A percentile compares a stretch with the other conserved stretches of the same genome.
Conservation (phyloP, 1,140 invertebrate species). For the Drosophila nannoptera region DNA sequence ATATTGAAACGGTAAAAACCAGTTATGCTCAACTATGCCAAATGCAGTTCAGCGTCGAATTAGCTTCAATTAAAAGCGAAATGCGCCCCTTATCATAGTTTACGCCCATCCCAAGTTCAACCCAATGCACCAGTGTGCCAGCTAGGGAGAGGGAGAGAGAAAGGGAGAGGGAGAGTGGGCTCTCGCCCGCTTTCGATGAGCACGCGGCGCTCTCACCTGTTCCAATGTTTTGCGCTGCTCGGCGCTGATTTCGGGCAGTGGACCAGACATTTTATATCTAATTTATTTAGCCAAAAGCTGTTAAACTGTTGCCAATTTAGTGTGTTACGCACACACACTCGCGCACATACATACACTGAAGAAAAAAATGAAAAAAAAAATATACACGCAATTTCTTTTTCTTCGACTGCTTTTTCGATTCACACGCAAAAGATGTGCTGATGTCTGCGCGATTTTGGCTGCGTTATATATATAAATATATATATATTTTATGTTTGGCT, state of each 20-base stretch:
- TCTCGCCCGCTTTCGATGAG: not conserved
- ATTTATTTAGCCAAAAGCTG: conserved; percentile 42
- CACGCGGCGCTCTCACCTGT: conserved; percentile 49
- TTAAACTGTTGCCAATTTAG: conserved; percentile 44
- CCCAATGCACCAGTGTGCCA: conserved; percentile 7
- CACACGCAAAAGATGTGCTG: conserved; percentile 51
- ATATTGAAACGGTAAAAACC: not conserved
- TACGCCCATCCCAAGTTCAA: conserved; percentile 11
- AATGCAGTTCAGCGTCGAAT: not conserved
- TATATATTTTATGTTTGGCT: conserved; percentile 11
- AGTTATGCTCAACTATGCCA: not conserved
- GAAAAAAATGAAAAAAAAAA: conserved; percentile 18
- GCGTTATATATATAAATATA: not conserved
- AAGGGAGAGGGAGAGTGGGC: conserved; percentile 7
- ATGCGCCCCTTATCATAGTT: not conserved
- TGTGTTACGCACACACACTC: conserved; percentile 30
- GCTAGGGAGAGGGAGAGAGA: conserved; percentile 1
- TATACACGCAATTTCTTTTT: conserved; percentile 70
- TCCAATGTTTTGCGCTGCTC: conserved; percentile 67
- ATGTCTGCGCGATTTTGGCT: conserved; percentile 35
- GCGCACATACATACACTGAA: conserved; percentile 9
- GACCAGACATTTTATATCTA: conserved; percentile 57
- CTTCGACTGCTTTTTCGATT: conserved; percentile 15
- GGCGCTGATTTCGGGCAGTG: conserved; percentile 63
- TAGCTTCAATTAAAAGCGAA: not conserved